Evolutionary conservation across 2,797 vertebrate species (phyloP), one percentile per base, ranked within the genome.

Genomic region (Nannoperca australis): DNA sequence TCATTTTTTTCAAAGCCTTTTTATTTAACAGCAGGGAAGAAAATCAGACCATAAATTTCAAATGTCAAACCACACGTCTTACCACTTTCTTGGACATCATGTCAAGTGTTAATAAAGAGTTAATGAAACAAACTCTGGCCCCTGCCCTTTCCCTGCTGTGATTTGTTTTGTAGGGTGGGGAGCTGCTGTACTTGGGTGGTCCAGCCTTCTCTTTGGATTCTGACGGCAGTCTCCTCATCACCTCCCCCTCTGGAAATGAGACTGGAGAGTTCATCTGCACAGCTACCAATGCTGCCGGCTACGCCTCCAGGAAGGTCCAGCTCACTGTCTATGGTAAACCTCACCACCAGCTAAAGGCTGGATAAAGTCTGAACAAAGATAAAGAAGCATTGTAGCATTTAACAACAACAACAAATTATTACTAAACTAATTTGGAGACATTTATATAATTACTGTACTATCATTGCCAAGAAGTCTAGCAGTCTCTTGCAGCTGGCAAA

Each of bases 241-340:
- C 91, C 79, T 96, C 96, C 38, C 97, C 98, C 0, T 95, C 96
- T 44, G 96, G 94, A 32, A 95, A 96, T 2, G 97, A 99, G 87
- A 96, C 95, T 0, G 98, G 97, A 62, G 98, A 99, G 64, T 99
- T 98, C 2, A 34, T 96, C 64, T 99, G 98, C 87, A 97, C 95
- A 0, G 98, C 98, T 83, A 96, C 96, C 78, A 99, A 99, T 1
- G 93, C 96, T 7, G 98, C 97, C 0, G 98, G 98, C 75, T 95
- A 94, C 0, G 95, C 95, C 74, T 95, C 96, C 5, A 96, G 96
- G 81, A 99, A 97, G 89, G 97, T 99, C 65, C 98, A 99, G 73
- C 95, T 99, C 80, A 98, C 97, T 0, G 97, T 99, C 86, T 99
- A 99, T 4, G 97, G 98, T 99, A 94, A 91, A 93, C 74, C 32